A percentile compares a stretch with the other conserved stretches of the same genome.
Evolutionary conservation across 2,113 vertebrate genomes (phyloP).

Genomic region (Aix galericulata): DNA sequence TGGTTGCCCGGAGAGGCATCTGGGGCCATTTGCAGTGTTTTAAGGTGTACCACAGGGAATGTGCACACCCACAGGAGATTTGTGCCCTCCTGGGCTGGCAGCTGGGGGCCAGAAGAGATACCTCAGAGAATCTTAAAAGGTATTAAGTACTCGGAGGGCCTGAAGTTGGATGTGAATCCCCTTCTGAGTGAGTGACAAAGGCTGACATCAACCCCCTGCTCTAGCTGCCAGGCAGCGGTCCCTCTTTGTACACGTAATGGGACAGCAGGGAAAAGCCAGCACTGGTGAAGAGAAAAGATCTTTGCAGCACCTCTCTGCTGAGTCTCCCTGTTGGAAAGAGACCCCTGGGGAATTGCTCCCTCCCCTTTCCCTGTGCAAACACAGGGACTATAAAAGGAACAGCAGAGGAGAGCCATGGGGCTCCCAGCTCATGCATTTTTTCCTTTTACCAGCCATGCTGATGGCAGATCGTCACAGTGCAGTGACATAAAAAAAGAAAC

Average conservation of each 20-base stretch:
- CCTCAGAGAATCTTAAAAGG: not conserved
- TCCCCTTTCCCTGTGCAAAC: slow-evolving; percentile 25
- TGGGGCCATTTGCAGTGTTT: not conserved
- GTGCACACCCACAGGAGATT: not conserved
- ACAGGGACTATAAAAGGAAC: slow-evolving; percentile 14
- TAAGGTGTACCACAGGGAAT: not conserved
- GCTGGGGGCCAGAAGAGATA: not conserved
- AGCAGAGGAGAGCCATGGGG: slow-evolving; percentile 55
- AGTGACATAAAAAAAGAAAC: slow-evolving; percentile 74
- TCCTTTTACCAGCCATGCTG: slow-evolving; percentile 47
- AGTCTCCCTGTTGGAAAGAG: not conserved
- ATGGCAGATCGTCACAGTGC: slow-evolving; percentile 53
- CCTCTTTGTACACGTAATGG: not conserved
- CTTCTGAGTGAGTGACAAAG: not conserved
- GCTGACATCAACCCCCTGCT: not conserved
- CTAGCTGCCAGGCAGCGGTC: not conserved
- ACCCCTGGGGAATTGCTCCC: not conserved
- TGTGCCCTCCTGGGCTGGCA: not conserved
- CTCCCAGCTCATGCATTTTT: slow-evolving; percentile 38
- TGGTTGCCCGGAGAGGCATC: not conserved
- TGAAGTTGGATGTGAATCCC: not conserved
- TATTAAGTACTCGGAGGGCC: not conserved
- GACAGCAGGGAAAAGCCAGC: not conserved
- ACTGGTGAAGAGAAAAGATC: not conserved
- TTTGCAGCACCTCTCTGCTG: not conserved